phyloP scores from a whole-genome alignment of 2,888 invertebrate species.

The Malacosoma neustria region DNA sequence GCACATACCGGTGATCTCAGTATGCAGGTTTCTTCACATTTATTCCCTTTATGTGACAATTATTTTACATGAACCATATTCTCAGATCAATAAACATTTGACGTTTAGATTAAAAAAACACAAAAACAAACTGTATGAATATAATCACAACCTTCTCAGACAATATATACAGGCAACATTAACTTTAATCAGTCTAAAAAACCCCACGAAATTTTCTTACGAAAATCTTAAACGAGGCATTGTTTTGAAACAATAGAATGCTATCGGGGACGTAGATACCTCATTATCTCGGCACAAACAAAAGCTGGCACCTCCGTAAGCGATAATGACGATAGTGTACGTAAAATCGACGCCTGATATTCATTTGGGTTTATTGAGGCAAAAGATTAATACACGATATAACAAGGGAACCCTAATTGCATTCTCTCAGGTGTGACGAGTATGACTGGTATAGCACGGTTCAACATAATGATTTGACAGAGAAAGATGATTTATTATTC shows the following conservation, averaged over 20 bases:
- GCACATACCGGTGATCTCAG: too few relatives aligned
- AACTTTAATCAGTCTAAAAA: not conserved
- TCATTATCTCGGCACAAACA: slow-evolving; percentile 27
- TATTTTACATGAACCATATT: too few relatives aligned
- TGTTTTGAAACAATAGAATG: slow-evolving; percentile 22
- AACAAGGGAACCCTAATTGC: not conserved
- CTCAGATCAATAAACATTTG: too few relatives aligned
- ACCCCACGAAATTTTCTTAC: slow-evolving; percentile 14
- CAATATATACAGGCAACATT: not conserved
- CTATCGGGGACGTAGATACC: slow-evolving; percentile 25
- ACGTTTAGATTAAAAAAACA: too few relatives aligned
- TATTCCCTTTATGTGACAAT: too few relatives aligned
- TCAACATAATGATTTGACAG: too few relatives aligned
- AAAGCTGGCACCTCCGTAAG: slow-evolving; percentile 7
- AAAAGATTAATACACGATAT: not conserved
- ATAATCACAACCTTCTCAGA: not conserved
- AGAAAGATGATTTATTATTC: too few relatives aligned
- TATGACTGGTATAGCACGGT: too few relatives aligned
- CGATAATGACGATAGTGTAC: not conserved
- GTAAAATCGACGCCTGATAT: not conserved
- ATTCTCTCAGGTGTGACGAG: not conserved
- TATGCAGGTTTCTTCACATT: too few relatives aligned
- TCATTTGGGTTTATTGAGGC: not conserved
- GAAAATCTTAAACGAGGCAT: slow-evolving; percentile 21
- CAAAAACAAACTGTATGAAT: too few relatives aligned